A percentile compares a stretch with the other conserved stretches of the same genome.
phyloP scores from a whole-genome alignment of 2,888 invertebrate genomes.

The Aromia moschata region DNA sequence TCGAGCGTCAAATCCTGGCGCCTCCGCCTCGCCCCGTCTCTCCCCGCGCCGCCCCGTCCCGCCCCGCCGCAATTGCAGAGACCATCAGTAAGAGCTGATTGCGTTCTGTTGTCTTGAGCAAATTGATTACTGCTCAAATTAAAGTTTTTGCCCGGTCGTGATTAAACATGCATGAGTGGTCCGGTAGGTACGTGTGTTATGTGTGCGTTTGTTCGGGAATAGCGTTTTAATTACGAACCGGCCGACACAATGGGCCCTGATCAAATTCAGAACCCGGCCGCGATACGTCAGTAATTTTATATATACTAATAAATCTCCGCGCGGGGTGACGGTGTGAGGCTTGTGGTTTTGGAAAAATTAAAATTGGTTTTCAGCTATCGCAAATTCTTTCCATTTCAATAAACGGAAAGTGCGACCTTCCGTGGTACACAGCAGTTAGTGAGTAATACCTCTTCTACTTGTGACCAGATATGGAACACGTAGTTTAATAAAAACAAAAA shows the following conservation, averaged over 20 bases:
- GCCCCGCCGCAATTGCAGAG: slow-evolving; percentile 20
- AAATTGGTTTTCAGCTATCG: too few species aligned
- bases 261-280: slow-evolving; percentile 33
- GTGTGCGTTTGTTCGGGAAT: slow-evolving; percentile 24
- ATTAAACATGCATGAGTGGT: slow-evolving; percentile 59
- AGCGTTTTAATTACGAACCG: slow-evolving; percentile 54
- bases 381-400: too few species aligned
- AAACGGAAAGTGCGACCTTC: too few species aligned
- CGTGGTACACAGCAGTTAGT: too few species aligned
- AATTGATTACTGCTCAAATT: slow-evolving; percentile 62
- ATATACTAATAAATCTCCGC: slow-evolving; percentile 37
- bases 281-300: slow-evolving; percentile 42
- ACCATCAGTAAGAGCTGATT: slow-evolving; percentile 50
- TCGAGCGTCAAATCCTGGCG: not conserved
- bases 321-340: not conserved
- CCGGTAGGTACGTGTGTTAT: slow-evolving; percentile 34
- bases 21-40: slow-evolving; percentile 1
- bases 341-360: too few species aligned
- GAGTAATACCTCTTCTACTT: too few species aligned
- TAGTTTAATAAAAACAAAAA: too few species aligned
- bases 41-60: slow-evolving; percentile 5
- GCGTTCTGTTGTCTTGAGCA: slow-evolving; percentile 62
- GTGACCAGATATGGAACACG: too few species aligned
- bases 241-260: slow-evolving; percentile 37
- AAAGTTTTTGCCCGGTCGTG: slow-evolving; percentile 59